These are phyloP conservation scores for Probosciger aterrimus DNA, from an alignment of 2,113 vertebrate genomes.

Conservation along the genomic window DNA sequence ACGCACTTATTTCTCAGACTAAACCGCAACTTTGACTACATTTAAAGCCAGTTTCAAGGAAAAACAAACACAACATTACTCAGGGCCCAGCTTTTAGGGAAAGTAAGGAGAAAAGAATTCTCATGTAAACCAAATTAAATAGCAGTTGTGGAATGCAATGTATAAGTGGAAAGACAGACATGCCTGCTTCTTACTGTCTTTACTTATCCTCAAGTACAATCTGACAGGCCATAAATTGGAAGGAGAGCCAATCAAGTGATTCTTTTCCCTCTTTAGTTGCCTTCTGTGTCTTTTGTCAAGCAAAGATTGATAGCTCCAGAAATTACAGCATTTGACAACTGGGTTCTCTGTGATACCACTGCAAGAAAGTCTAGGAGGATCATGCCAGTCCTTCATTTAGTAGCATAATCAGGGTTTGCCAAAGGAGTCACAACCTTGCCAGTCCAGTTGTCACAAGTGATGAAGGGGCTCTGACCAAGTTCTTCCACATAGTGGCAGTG, in stretches of 20 bases:
- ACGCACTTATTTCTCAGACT: not conserved
- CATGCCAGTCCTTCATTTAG: rapidly evolving
- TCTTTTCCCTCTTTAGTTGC: not conserved
- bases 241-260: not conserved
- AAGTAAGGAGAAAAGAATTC: not conserved
- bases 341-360: not conserved
- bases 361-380: not conserved
- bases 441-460: not conserved
- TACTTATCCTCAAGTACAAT: not conserved
- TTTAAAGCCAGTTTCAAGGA: not conserved
- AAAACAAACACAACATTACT: not conserved
- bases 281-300: not conserved
- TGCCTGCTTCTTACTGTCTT: not conserved
- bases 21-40: not conserved
- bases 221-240: not conserved
- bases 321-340: not conserved
- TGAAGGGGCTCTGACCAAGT: not conserved
- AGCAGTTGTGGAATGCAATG: not conserved
- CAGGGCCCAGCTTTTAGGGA: not conserved
- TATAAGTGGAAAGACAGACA: not conserved
- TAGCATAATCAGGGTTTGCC: not conserved
- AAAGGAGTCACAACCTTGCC: not conserved
- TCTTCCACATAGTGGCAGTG: not conserved
- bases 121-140: not conserved
- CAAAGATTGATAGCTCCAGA: not conserved